Percentiles rank a stretch among this genome's conserved stretches.
Conservation (phyloP, 92 coral and sea anemone genomes). For the Umimayanthus kanabou region DNA sequence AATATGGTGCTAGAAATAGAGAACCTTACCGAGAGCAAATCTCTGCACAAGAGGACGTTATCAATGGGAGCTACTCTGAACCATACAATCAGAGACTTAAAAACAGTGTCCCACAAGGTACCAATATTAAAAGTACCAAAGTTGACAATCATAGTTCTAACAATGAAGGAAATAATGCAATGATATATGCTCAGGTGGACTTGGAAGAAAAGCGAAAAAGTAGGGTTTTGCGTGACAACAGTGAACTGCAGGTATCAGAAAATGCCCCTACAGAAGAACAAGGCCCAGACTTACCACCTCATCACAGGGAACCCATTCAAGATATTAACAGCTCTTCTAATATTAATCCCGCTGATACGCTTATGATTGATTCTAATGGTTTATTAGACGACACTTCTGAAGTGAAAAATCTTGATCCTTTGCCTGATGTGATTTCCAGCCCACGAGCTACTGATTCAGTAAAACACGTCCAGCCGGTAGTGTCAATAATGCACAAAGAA, state of each 20-base stretch:
- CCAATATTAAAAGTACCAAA: background rate
- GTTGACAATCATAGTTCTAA: background rate
- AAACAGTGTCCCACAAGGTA: background rate
- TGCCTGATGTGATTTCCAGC: constrained; percentile 14
- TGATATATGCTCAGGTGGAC: constrained; percentile 63
- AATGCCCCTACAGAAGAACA: background rate
- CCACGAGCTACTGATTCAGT: background rate
- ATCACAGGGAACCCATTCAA: background rate
- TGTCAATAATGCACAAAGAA: constrained; percentile 16
- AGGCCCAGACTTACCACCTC: constrained; percentile 16
- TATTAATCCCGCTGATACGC: background rate
- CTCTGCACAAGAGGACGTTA: background rate
- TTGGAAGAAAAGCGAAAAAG: constrained; percentile 45
- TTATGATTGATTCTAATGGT: background rate
- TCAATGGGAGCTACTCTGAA: background rate
- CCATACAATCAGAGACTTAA: background rate
- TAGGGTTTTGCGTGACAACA: constrained; percentile 8
- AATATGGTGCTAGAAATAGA: background rate
- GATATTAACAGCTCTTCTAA: background rate
- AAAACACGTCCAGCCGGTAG: background rate
- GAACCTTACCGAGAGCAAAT: background rate
- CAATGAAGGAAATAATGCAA: background rate
- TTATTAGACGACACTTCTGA: background rate
- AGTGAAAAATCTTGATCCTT: background rate
- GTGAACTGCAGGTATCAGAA: background rate